Percentiles rank a stretch among this genome's conserved stretches.
These are phyloP conservation scores for Masticophis lateralis DNA, from an alignment of 2,797 vertebrate species.

Conservation along the genomic window DNA sequence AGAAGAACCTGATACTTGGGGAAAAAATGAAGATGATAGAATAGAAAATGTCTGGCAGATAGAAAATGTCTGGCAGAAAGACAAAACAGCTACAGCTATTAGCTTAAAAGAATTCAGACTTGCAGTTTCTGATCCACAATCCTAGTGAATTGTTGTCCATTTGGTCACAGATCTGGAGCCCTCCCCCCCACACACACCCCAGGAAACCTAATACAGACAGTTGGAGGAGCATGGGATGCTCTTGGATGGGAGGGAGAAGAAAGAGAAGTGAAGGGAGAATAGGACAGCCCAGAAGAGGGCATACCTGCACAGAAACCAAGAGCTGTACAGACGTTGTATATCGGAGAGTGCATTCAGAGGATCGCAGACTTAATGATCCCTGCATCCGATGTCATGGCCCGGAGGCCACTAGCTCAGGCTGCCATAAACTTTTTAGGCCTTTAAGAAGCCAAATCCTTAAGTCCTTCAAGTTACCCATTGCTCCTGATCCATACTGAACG, in stretches of 20 bases:
- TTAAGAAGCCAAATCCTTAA: not conserved
- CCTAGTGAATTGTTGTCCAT: not conserved
- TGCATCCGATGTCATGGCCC: not conserved
- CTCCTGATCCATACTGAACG: not conserved
- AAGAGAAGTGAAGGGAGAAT: not conserved
- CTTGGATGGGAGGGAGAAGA: not conserved
- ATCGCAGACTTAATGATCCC: not conserved
- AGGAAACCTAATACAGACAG: not conserved
- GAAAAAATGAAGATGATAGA: not conserved
- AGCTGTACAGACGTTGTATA: not conserved
- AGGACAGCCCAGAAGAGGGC: not conserved
- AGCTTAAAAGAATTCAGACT: not conserved
- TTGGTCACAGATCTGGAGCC: not conserved
- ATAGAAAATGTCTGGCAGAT: not conserved
- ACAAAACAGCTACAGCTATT: not conserved
- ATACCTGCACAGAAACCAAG: not conserved
- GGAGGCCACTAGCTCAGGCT: not conserved
- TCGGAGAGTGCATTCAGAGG: not conserved
- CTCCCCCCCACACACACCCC: accelerated
- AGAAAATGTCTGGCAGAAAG: not conserved
- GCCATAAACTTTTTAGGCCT: not conserved
- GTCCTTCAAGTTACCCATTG: not conserved
- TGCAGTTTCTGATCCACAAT: not conserved
- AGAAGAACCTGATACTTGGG: not conserved
- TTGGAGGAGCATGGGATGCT: not conserved